Evolutionary conservation across 2,113 vertebrate species (phyloP), one percentile per base, ranked within the genome.

Genomic region (Halichoerus grypus): DNA sequence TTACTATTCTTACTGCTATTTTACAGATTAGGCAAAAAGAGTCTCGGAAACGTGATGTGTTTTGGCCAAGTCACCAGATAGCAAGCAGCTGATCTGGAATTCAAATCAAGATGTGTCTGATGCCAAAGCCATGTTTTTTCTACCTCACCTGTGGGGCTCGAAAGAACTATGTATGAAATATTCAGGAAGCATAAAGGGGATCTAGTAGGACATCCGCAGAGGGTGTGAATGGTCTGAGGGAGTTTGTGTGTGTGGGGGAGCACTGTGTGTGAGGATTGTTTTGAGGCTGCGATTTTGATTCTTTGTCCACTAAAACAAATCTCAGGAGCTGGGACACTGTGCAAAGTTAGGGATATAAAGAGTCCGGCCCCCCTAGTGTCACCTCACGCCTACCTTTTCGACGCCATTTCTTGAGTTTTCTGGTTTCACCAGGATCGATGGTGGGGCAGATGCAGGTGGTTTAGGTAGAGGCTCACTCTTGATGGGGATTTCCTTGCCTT

Each of bases 381-480:
- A 26, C 0, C 1, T 33, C 0, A 14, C 2, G 57, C 9, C 3
- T 99, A 99, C 99, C 99, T 99, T 99, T 49, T 99, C 99, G 0
- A 88, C 94, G 59, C 96, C 98, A 97, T 98, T 99, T 98, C 99
- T 99, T 93, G 99, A 98, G 33, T 98, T 98, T 59, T 99, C 99
- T n/a, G 99, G 99, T 94, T 99, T 99, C 96, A 99, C 99, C 85
- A 99, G 98, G 98, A 99, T 99, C 11, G 99, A 99, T 0, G 99
- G 99, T 0, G 99, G 99, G 12, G 99, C 98, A 2, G 98, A 98
- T 0, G 98, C 83, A 0, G 98, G 98, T 0, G 99, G 99, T 96
- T 98, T 99, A 2, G 98, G 97, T 3, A 93, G 97, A 0, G 97
- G 89, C 79, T 99, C 99, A 2, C 98, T 99, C 97, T 97, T 99